Evolutionary conservation across 37 sponge, comb jelly and placozoan species (phyloP), one percentile per base, ranked within the genome.

Genomic region (Amphimedon queenslandica): DNA sequence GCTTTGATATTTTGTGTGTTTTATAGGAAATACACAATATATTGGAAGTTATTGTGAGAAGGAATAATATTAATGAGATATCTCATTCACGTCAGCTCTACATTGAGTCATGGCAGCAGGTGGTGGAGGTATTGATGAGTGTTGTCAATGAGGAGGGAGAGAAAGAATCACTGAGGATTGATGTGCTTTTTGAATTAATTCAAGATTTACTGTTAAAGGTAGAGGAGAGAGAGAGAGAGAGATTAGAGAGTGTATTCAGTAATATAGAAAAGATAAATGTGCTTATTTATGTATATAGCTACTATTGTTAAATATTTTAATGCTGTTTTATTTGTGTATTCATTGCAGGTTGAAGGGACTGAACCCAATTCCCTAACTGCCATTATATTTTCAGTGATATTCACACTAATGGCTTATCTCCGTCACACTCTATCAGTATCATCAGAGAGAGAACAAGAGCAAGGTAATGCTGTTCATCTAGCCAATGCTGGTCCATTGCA

Each of bases 81-180:
- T 37, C 68, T 40, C 75, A 82, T 38, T 71, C 67, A 25, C 77
- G 81, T 31, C 51, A 63, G 41, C 53, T 70, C 24, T 66, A 86
- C 42, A 86, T 98, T 55, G 87, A 92, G 74, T 80, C 77, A 10
- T 90, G 90, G 90, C 82, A 83, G 0, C 90, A 95, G 68, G 75
- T 98, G 37, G 87, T 92, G 41, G 96, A 98, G 77, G 83, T 94
- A 25, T 73, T 98, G n/a, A 75, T 77, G 64, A 67, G 85, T 57
- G 78, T 84, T 37, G 73, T 77, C 0, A 75, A 28, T 55, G 81
- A 79, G 32, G 96, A 82, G 35, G 72, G 69, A 31, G 67, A 86
- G 43, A 76, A 70, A 36, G 80, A 67, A 37, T 84, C 80, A 32
- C n/a, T 47, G 31, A 83, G 80, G 39, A 30, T 87, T 31, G 55